These are phyloP conservation scores for Crypturellus undulatus DNA, from an alignment of 2,113 vertebrate species.

Conservation along the genomic window DNA sequence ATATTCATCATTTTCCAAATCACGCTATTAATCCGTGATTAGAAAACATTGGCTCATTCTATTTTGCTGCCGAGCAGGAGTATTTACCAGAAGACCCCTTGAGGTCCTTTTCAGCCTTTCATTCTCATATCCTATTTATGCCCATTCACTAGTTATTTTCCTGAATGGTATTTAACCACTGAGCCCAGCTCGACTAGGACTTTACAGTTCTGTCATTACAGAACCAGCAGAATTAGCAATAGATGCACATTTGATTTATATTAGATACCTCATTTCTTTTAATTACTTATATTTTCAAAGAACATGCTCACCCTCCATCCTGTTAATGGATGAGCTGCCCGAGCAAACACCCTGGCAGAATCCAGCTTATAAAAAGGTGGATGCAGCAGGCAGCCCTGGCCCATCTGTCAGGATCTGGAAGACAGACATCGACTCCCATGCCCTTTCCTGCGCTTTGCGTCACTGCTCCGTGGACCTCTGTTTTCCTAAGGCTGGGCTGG, in stretches of 20 bases:
- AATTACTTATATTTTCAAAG: not conserved
- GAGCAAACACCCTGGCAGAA: slow-evolving; percentile 10
- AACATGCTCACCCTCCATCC: not conserved
- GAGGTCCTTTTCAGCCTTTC: not conserved
- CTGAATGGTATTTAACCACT: not conserved
- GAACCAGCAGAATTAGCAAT: not conserved
- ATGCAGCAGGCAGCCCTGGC: not conserved
- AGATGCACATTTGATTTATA: not conserved
- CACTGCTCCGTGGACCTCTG: not conserved
- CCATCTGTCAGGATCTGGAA: not conserved
- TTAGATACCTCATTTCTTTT: not conserved
- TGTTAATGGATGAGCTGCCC: not conserved
- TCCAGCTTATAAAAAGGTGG: not conserved
- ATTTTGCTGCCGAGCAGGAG: not conserved
- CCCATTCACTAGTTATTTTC: not conserved
- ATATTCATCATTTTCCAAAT: slow-evolving; percentile 4
- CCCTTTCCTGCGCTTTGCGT: not conserved
- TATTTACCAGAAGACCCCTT: not conserved
- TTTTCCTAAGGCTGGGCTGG: not conserved
- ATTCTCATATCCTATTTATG: not conserved
- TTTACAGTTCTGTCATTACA: not conserved
- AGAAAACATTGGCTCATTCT: not conserved
- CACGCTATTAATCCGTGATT: not conserved
- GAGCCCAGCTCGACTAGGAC: not conserved
- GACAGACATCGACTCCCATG: not conserved